Conservation (phyloP, 2,797 vertebrate species). For the Acomys russatus region DNA sequence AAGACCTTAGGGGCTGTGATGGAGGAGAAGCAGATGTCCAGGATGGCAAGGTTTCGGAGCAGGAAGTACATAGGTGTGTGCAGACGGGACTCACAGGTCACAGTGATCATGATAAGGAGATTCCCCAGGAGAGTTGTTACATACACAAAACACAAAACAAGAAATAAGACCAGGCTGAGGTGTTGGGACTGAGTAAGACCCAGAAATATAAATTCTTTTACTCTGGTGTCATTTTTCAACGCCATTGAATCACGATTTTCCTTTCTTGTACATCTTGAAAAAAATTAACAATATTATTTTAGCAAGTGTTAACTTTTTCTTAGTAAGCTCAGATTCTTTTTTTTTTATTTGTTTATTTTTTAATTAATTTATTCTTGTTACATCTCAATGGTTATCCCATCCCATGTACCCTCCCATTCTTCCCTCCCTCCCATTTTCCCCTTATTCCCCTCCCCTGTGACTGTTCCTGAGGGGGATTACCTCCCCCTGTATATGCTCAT, state of each 20-base stretch:
- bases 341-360: too few species aligned
- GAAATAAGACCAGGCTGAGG: constrained; percentile 73
- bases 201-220: constrained; percentile 78
- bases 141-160: constrained; percentile 69
- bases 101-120: constrained; percentile 59
- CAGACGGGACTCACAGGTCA: constrained; percentile 54
- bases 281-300: constrained; percentile 8
- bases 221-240: constrained; percentile 52
- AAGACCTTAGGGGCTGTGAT: constrained; percentile 66
- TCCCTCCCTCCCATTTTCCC: too few species aligned
- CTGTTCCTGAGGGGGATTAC: too few species aligned
- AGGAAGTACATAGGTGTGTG: constrained; percentile 72
- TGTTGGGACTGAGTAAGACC: constrained; percentile 71
- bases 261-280: neutral
- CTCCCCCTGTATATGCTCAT: too few species aligned
- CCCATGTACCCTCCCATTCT: too few species aligned
- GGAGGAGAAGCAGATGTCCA: constrained; percentile 77
- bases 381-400: too few species aligned
- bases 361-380: too few species aligned
- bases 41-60: constrained; percentile 40
- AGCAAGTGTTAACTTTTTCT: neutral
- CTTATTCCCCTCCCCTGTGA: too few species aligned
- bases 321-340: neutral
- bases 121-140: constrained; percentile 70
- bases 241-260: constrained; percentile 60